Percentiles rank a stretch among this genome's conserved stretches.
These are phyloP conservation scores for Myrmecobius fasciatus DNA, from an alignment of 2,113 vertebrate species.

Conservation along the genomic window DNA sequence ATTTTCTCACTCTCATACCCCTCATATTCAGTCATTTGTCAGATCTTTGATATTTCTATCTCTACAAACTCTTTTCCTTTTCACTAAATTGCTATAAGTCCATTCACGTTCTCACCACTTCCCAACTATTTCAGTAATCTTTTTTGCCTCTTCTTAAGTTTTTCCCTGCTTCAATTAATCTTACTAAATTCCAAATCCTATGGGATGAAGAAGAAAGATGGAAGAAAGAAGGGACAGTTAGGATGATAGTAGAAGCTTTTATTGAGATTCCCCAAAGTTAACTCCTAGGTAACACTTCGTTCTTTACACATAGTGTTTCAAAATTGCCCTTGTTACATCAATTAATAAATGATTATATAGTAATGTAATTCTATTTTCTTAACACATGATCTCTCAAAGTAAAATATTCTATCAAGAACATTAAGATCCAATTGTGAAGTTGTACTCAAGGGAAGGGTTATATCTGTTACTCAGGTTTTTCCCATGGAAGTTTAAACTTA, in stretches of 20 bases:
- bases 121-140: no score
- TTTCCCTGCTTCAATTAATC: neutral
- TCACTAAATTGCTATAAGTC: no score
- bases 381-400: constrained; percentile 24
- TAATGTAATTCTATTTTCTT: neutral
- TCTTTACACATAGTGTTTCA: neutral
- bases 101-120: neutral
- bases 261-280: neutral
- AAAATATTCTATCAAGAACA: neutral
- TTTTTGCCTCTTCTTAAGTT: neutral
- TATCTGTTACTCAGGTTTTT: constrained; percentile 34
- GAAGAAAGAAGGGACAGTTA: neutral
- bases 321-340: neutral
- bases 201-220: neutral
- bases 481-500: constrained; percentile 41
- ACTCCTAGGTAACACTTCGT: neutral
- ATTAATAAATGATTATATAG: neutral
- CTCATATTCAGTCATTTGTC: neutral
- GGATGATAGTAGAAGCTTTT: neutral
- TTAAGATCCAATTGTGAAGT: neutral
- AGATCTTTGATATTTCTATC: neutral
- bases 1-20: neutral
- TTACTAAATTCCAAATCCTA: neutral
- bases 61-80: neutral
- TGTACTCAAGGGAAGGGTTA: constrained; percentile 12